Evolutionary conservation across 2,797 vertebrate genomes (phyloP), one percentile per base, ranked within the genome.

Genomic region (Cephalopachus bancanus): DNA sequence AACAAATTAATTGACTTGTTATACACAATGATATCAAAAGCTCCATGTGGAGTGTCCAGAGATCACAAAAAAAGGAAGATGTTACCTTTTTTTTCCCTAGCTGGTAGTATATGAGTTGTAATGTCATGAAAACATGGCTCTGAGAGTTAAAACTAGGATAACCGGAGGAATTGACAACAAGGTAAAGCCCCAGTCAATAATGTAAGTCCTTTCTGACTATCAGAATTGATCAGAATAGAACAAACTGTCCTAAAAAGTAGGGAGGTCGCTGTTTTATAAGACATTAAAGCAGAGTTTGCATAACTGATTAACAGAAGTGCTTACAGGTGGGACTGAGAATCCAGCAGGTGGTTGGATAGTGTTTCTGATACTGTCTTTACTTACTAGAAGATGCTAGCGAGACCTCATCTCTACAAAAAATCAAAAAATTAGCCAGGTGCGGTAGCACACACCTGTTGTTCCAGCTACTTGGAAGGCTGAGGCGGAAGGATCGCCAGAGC

Each of bases 1-100:
- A 97, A 94, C 51, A 93, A 81, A 14, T 7, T 55, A 91, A 94
- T 4, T 76, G 72, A 79, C 20, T 91, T n/a, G 49, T 69, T 30
- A 60, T 12, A 93, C 0, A 15, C 14, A 44, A 64, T 55, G 65
- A 64, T 55, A 9, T 17, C 24, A 65, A 28, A 93, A 44, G 44
- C 44, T 44, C 44, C 44, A 44, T 44, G 44, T 44, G 44, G 44
- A 44, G 44, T 44, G 44, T 44, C 44, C 44, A 44, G 44, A 44
- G 44, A 74, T 11, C 9, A 12, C 15, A 79, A 11, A 10, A 86
- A n/a, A 80, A 78, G 55, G 5, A 75, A 72, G 28, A 75, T 2
- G 17, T 10, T 55, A 37, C 16, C 22, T 11, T 19, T 67, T 67
- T 49, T 93, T 64, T 44, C 44, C 33, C 59, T 37, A 51, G 26